Evolutionary conservation across 2,888 invertebrate species (phyloP).

Genomic region (Zele albiditarsus): DNA sequence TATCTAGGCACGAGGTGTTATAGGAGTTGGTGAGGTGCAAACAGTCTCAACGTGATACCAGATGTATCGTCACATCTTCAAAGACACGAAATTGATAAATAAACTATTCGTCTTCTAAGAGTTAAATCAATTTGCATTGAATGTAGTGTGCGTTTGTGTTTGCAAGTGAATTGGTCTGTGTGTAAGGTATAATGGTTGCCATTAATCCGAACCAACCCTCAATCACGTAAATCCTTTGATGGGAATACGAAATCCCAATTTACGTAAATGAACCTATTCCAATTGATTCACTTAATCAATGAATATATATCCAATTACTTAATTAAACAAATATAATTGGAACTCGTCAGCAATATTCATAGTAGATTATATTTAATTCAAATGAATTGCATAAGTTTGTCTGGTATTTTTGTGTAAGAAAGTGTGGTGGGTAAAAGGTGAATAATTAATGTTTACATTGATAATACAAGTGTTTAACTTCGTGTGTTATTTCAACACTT

Average conservation of each 20-base stretch:
- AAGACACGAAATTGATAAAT: neutral
- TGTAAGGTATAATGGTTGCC: neutral
- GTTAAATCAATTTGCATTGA: neutral
- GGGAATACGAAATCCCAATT: neutral
- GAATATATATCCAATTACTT: neutral
- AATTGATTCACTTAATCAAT: constrained; percentile 3
- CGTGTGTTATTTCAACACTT: too few relatives aligned
- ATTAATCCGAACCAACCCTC: neutral
- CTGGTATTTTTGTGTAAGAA: too few relatives aligned
- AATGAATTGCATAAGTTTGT: too few relatives aligned
- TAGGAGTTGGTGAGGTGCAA: constrained; percentile 28
- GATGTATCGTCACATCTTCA: neutral
- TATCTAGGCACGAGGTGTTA: neutral
- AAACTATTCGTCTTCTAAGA: neutral
- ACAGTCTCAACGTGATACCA: constrained; percentile 31
- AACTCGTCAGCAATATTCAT: too few relatives aligned
- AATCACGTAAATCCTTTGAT: neutral
- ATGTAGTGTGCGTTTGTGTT: neutral
- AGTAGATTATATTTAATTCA: too few relatives aligned
- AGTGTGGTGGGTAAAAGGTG: too few relatives aligned
- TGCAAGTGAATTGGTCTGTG: neutral
- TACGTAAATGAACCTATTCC: neutral
- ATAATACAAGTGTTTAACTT: too few relatives aligned
- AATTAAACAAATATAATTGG: neutral
- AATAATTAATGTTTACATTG: too few relatives aligned